Evolutionary conservation across 2,888 invertebrate species (phyloP).

Genomic region (Drosophila fungiperda): DNA sequence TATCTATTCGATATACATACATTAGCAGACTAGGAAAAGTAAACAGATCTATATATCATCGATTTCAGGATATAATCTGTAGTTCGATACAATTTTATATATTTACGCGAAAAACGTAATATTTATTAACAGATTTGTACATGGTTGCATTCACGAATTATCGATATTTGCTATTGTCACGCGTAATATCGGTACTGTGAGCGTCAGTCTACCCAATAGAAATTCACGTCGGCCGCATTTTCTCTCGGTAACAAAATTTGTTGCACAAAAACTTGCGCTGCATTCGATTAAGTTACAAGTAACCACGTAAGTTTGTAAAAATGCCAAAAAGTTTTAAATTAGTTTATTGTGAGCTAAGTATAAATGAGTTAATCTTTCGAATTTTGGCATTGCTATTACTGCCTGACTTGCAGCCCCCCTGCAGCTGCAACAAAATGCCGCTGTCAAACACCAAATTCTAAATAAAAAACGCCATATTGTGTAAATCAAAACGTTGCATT

Average conservation of each 20-base stretch:
- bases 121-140: background rate
- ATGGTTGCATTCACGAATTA: constrained; percentile 15
- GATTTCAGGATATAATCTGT: background rate
- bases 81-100: background rate
- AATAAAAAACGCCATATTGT: constrained; percentile 74
- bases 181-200: constrained; percentile 41
- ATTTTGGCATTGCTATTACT: constrained; percentile 12
- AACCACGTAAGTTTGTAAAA: constrained; percentile 46
- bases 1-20: constrained; percentile 18
- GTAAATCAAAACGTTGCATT: constrained; percentile 19
- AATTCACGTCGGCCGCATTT: constrained; percentile 64
- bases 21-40: background rate
- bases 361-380: constrained; percentile 25
- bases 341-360: background rate
- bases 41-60: background rate
- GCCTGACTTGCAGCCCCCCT: constrained; percentile 42
- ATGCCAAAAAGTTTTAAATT: background rate
- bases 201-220: constrained; percentile 55
- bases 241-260: constrained; percentile 35
- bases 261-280: constrained; percentile 42
- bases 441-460: constrained; percentile 49
- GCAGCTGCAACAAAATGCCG: constrained; percentile 63
- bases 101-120: background rate
- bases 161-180: constrained; percentile 13
- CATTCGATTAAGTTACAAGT: constrained; percentile 13